A percentile compares a stretch with the other conserved stretches of the same genome.
phyloP scores from a whole-genome alignment of 2,113 vertebrate genomes.

The Oenanthe oenanthe region DNA sequence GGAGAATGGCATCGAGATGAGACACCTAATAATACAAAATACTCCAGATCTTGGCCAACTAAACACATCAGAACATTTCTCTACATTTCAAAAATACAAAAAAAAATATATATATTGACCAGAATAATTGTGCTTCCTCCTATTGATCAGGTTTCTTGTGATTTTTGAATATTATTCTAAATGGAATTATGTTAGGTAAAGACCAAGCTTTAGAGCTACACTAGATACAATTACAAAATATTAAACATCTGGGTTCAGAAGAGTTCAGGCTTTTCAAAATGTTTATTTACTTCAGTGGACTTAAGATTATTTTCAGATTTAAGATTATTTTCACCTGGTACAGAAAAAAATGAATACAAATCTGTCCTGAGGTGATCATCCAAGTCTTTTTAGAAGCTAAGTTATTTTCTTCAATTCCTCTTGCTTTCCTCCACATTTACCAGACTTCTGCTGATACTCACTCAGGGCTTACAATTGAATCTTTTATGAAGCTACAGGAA shows the following conservation, averaged over 20 bases:
- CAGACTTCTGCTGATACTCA: not conserved
- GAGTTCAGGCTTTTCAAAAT: not conserved
- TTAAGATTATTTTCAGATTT: not conserved
- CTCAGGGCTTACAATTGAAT: not conserved
- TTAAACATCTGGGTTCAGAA: not conserved
- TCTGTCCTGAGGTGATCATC: not conserved
- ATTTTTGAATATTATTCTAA: not conserved
- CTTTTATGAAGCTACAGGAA: not conserved
- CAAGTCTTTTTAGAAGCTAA: not conserved
- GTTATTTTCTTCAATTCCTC: not conserved
- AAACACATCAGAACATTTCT: not conserved
- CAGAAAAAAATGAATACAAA: not conserved
- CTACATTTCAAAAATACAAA: not conserved
- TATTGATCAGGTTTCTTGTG: not conserved
- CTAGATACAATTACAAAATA: not conserved
- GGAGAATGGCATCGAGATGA: not conserved
- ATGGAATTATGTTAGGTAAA: not conserved
- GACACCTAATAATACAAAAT: not conserved
- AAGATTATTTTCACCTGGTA: not conserved
- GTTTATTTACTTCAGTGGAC: not conserved
- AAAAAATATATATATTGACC: not conserved
- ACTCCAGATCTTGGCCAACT: not conserved
- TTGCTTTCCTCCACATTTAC: not conserved
- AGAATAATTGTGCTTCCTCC: not conserved
- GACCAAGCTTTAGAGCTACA: not conserved